Percentiles rank a stretch among this genome's conserved stretches.
Evolutionary conservation across 2,113 vertebrate species (phyloP).

Genomic region (Mustela lutreola): DNA sequence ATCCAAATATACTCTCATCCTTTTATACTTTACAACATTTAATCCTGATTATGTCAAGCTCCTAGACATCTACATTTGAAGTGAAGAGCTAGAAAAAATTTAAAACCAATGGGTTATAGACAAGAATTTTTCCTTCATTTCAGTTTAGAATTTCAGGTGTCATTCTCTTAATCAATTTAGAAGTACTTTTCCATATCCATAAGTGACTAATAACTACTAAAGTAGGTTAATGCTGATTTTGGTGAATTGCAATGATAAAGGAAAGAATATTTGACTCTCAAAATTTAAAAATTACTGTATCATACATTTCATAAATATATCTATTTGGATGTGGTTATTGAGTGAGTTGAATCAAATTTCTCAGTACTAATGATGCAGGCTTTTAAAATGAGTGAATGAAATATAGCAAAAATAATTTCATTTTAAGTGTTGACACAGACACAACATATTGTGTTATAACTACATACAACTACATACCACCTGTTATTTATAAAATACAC

Average conservation of each 20-base stretch:
- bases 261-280: not conserved
- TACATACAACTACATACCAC: not conserved
- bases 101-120: not conserved
- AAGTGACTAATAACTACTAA: not conserved
- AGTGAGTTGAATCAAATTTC: not conserved
- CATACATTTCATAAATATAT: not conserved
- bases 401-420: not conserved
- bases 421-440: not conserved
- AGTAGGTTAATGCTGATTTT: not conserved
- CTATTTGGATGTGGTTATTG: not conserved
- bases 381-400: not conserved
- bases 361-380: not conserved
- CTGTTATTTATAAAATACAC: not conserved
- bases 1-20: constrained; percentile 54
- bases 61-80: constrained; percentile 29
- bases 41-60: constrained; percentile 50
- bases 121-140: not conserved
- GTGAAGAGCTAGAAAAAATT: constrained; percentile 38
- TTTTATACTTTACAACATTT: constrained; percentile 42
- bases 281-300: not conserved
- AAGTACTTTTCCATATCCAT: not conserved
- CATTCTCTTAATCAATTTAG: not conserved
- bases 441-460: not conserved
- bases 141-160: constrained; percentile 26
- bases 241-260: constrained; percentile 6